Conservation (phyloP, 92 coral and sea anemone genomes). For the Nematostella vectensis region DNA sequence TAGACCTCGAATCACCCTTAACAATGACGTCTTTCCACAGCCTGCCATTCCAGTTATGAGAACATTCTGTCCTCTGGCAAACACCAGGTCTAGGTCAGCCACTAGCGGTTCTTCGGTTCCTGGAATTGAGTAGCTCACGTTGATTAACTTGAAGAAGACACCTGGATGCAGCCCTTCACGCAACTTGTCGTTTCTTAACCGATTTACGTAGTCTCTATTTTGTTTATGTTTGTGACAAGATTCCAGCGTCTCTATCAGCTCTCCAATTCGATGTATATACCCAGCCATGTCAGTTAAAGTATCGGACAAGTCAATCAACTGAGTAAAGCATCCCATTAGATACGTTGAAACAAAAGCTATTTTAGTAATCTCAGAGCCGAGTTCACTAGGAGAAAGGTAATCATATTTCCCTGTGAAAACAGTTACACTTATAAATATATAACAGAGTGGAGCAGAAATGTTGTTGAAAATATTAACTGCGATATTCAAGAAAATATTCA, state of each 20-base stretch:
- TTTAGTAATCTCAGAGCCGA: constrained; percentile 79
- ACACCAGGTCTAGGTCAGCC: constrained; percentile 57
- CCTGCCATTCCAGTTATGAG: constrained; percentile 89
- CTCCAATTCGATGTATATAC: constrained; percentile 89
- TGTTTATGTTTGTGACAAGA: constrained; percentile 14
- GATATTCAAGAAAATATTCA: constrained; percentile 55
- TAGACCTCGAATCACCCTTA: constrained; percentile 71
- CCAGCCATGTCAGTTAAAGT: constrained; percentile 83
- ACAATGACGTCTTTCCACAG: constrained; percentile 87
- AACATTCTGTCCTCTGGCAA: constrained; percentile 54
- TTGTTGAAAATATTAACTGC: constrained; percentile 69
- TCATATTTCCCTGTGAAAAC: constrained; percentile 77
- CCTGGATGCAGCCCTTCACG: constrained; percentile 3
- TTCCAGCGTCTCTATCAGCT: constrained; percentile 49
- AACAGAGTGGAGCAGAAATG: constrained; percentile 75
- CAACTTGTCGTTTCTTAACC: neutral
- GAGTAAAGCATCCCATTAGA: constrained; percentile 60
- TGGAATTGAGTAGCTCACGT: constrained; percentile 73
- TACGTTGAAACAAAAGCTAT: constrained; percentile 89
- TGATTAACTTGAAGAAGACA: constrained; percentile 36
- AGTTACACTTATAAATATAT: constrained; percentile 78
- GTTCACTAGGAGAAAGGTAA: constrained; percentile 44
- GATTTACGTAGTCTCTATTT: neutral
- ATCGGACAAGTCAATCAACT: constrained; percentile 69
- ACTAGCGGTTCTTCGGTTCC: constrained; percentile 45